A percentile compares a stretch with the other conserved stretches of the same genome.
phyloP scores from a whole-genome alignment of 2,797 vertebrate genomes.

The Semotilus atromaculatus region DNA sequence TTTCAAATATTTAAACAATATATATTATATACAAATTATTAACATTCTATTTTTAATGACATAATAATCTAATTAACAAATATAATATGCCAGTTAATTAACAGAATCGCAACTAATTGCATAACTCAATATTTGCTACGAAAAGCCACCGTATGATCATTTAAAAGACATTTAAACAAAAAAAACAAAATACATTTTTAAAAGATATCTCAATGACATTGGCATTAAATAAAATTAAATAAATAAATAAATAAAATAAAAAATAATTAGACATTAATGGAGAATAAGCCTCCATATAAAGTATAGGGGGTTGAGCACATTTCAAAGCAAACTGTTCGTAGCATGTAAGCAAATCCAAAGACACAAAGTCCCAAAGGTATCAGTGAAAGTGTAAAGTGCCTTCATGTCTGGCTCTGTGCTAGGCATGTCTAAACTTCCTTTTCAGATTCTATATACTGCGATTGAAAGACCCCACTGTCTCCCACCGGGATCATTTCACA shows the following conservation, averaged over 20 bases:
- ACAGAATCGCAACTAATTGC: not conserved
- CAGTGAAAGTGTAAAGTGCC: not conserved
- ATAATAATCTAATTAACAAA: not conserved
- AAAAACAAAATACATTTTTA: too few relatives aligned
- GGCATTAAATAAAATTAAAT: too few relatives aligned
- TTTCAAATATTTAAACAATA: too few relatives aligned
- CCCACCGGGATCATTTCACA: constrained; percentile 54
- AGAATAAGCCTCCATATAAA: not conserved
- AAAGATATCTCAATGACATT: too few relatives aligned
- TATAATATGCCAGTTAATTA: not conserved
- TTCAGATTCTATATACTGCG: constrained; percentile 30
- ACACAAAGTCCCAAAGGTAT: constrained; percentile 21
- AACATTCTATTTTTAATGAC: not conserved
- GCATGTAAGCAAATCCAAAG: not conserved
- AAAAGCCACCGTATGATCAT: too few relatives aligned
- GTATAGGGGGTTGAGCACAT: not conserved
- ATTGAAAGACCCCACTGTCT: constrained; percentile 46
- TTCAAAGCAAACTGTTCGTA: not conserved
- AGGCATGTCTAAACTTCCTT: constrained; percentile 43
- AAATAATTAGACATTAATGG: not conserved
- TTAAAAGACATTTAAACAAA: too few relatives aligned
- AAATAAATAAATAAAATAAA: not conserved
- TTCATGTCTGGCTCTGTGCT: constrained; percentile 36
- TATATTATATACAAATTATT: too few relatives aligned
- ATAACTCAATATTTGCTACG: not conserved